Evolutionary conservation across 2,113 vertebrate genomes (phyloP).

Genomic region (Platysteira castanea): DNA sequence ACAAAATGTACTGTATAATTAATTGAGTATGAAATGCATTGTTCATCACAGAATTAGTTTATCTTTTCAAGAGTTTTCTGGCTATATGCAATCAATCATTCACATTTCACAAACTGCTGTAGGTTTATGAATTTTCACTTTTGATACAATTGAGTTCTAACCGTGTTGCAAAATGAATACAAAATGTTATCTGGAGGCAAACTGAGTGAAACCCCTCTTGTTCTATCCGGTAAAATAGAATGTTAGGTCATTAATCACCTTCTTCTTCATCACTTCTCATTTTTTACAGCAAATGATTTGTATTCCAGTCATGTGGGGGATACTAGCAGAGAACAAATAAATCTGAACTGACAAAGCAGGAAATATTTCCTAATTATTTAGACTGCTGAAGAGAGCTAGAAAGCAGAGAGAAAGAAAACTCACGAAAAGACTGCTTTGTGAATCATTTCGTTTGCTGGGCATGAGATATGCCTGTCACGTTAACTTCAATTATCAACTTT

Average conservation of each 20-base stretch:
- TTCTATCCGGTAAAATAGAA: conserved; percentile 53
- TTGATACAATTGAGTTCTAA: conserved; percentile 59
- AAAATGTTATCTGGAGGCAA: conserved; percentile 62
- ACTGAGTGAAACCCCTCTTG: conserved; percentile 17
- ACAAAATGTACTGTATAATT: conserved; percentile 59
- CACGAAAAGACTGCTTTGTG: neutral
- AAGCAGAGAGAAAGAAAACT: neutral
- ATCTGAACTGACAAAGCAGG: conserved; percentile 41
- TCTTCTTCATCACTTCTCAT: conserved; percentile 33
- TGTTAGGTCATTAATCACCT: conserved; percentile 66
- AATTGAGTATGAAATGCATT: conserved; percentile 60
- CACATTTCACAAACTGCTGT: conserved; percentile 62
- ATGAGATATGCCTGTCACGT: neutral
- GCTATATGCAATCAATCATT: conserved; percentile 55
- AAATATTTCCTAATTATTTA: conserved; percentile 38
- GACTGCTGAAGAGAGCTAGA: neutral
- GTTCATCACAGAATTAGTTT: conserved; percentile 64
- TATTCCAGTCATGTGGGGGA: neutral
- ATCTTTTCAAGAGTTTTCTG: conserved; percentile 65
- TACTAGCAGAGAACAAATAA: conserved; percentile 35
- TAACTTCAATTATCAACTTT: neutral
- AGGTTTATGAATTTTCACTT: conserved; percentile 62
- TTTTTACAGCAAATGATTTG: neutral
- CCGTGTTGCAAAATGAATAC: conserved; percentile 62
- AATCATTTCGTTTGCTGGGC: neutral